Conservation (phyloP, 2,113 vertebrate species). For the Telmatochromis sp. region DNA sequence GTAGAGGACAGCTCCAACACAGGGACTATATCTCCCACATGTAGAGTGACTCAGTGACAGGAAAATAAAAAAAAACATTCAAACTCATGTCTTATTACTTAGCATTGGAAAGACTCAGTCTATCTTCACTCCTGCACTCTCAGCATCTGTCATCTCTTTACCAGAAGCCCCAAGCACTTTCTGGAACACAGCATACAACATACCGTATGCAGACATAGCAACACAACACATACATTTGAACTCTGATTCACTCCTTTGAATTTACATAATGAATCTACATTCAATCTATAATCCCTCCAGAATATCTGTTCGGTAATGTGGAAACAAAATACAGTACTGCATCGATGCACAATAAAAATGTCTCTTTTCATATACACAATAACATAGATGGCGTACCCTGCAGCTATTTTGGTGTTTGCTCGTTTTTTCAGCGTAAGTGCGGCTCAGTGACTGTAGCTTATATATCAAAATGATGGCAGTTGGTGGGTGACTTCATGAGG, state of each 20-base stretch:
- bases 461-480: not conserved
- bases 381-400: not conserved
- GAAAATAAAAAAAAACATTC: not conserved
- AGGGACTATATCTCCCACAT: not conserved
- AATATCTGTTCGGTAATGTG: not conserved
- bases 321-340: not conserved
- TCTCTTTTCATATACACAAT: not conserved
- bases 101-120: not conserved
- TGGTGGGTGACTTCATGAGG: not conserved
- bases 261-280: not conserved
- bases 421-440: not conserved
- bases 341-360: not conserved
- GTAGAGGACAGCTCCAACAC: not conserved
- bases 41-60: not conserved
- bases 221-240: not conserved
- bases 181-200: not conserved
- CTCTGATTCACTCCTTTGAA: not conserved
- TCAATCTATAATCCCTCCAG: not conserved
- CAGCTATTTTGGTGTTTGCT: not conserved
- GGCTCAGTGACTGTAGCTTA: not conserved
- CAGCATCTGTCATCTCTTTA: slow-evolving; percentile 22
- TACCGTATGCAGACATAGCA: not conserved
- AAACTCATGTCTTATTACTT: not conserved
- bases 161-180: not conserved
- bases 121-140: not conserved